Percentiles rank a stretch among this genome's conserved stretches.
Evolutionary conservation across 2,113 vertebrate genomes (phyloP).

Genomic region (Oryzias melastigma): DNA sequence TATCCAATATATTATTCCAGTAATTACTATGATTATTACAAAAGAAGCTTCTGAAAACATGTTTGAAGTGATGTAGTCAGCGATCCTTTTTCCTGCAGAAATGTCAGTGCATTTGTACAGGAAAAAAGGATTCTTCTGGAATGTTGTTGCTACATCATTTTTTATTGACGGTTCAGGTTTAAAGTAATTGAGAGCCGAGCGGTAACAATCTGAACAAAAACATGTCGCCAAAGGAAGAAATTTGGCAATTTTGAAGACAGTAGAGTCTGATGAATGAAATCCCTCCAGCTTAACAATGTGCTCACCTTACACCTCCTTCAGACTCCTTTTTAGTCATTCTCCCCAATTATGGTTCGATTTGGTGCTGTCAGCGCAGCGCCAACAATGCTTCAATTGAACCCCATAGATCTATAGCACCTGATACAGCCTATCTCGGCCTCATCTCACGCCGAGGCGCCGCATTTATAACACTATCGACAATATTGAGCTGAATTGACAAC

Average conservation of each 20-base stretch:
- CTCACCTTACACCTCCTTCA: constrained; percentile 48
- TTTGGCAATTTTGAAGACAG: constrained; percentile 27
- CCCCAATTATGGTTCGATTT: constrained; percentile 68
- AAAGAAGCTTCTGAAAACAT: too few species aligned
- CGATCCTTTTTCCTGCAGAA: too few species aligned
- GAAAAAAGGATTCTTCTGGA: too few species aligned
- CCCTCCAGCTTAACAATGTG: constrained; percentile 43
- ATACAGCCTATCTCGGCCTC: constrained; percentile 53
- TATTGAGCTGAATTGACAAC: constrained; percentile 67
- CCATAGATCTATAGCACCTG: constrained; percentile 64
- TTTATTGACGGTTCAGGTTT: too few species aligned
- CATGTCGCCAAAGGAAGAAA: constrained; percentile 19
- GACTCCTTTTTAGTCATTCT: constrained; percentile 55
- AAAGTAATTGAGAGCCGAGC: too few species aligned
- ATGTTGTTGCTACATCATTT: too few species aligned
- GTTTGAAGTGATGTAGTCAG: too few species aligned
- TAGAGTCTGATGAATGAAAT: constrained; percentile 48
- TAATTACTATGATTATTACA: too few species aligned
- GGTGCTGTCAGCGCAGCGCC: constrained; percentile 46
- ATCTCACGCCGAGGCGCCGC: constrained; percentile 46
- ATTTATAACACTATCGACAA: constrained; percentile 66
- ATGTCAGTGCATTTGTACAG: too few species aligned
- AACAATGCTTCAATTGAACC: constrained; percentile 68
- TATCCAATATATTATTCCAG: too few species aligned
- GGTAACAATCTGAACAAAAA: background rate